Conservation (phyloP, 2,113 vertebrate genomes). For the Mus musculus region DNA sequence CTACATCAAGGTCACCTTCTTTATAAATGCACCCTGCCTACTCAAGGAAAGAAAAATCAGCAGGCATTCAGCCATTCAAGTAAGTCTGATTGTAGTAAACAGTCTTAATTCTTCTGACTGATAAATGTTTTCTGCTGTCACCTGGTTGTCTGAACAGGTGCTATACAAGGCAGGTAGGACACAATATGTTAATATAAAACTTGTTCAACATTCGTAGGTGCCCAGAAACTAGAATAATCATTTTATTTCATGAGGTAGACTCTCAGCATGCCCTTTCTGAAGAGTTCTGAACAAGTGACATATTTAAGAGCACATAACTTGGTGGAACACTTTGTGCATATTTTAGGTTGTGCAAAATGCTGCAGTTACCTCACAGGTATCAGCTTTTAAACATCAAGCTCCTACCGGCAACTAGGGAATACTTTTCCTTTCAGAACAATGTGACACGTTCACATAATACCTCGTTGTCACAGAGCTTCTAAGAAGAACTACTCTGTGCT, state of each 20-base stretch:
- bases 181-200: constrained; percentile 56
- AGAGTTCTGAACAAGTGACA: neutral
- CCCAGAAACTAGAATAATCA: constrained; percentile 17
- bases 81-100: neutral
- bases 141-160: constrained; percentile 19
- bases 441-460: neutral
- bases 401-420: neutral
- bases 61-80: neutral
- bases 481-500: neutral
- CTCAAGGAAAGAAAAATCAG: neutral
- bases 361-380: neutral
- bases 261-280: neutral
- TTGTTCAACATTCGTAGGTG: neutral
- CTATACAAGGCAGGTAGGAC: constrained; percentile 1
- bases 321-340: neutral
- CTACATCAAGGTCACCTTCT: constrained; percentile 39
- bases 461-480: neutral
- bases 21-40: neutral
- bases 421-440: neutral
- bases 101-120: constrained; percentile 52
- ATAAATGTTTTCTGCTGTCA: neutral
- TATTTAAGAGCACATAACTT: neutral
- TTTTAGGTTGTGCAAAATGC: neutral
- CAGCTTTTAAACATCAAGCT: constrained; percentile 35
- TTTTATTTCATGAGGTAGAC: neutral